Base-by-base conservation (phyloP, 1,140 invertebrate species). In the Trichonephila clavata region DNA sequence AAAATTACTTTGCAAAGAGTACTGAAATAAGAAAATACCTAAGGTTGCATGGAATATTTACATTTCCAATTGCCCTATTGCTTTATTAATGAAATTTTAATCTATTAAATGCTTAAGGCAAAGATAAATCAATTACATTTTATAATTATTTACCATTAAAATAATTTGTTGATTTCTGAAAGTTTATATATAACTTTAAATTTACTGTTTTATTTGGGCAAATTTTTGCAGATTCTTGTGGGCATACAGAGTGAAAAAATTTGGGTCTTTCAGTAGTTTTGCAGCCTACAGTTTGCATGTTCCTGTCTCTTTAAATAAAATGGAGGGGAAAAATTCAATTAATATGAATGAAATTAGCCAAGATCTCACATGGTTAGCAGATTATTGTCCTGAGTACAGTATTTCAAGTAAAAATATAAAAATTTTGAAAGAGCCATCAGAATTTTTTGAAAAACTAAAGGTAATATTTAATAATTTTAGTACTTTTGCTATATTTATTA, bases 391-490 rank as follows among this genome's bases (percentile, higher is more conserved):
- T 39, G 95, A 95, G 90, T 96, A 95, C 95, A 90, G 94, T 71
- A 93, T 96, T 16, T 94, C 94, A 90, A 96, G 96, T n/a, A 95
- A 95, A 60, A 94, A 95, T 63, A 95, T 96, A 13, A 91, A 95
- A 68, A 94, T 96, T 1, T 94, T 96, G 1, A 94, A 95, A 59
- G 95, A 95, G 92, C 96, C 96, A 24, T 91, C 86, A 50, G 94
- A 96, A 50, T 96, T 96, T 84, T 96, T 95, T 95, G 93, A 95
- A 94, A 95, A 95, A n/a, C 93, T 96, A 84, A 94, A 95, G 65
- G 94, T 94, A 61, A 80, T 39, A 3, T 39, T 77, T 77, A 68
- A 13, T 24, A 5, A 18, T 0, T 18, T 60, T 3, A 61, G 60
- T 61, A 61, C 5, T 20, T 61, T 61, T 21, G 5, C 16, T 61